Conservation (phyloP, 2,888 invertebrate genomes). For the Metopia argyrocephala region DNA sequence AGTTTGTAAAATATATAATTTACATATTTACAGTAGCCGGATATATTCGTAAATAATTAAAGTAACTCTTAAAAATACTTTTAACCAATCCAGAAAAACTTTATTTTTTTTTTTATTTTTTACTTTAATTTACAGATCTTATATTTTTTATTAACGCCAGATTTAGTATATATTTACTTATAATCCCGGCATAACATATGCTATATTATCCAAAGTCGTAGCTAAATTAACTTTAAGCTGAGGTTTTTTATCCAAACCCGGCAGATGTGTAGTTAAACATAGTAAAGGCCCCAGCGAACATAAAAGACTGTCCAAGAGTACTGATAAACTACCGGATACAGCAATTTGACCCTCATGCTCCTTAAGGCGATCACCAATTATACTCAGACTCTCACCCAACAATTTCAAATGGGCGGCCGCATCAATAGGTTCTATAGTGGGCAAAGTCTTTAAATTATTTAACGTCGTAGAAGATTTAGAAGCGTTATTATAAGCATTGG, state of each 20-base stretch:
- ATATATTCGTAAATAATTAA: too few relatives aligned
- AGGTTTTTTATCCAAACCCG: conserved; percentile 85
- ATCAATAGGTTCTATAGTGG: conserved; percentile 90
- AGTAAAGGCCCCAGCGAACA: conserved; percentile 94
- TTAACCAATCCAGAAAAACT: not conserved
- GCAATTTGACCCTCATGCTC: conserved; percentile 98
- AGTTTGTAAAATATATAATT: too few relatives aligned
- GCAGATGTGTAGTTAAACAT: conserved; percentile 90
- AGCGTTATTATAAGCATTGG: conserved; percentile 13
- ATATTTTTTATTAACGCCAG: not conserved
- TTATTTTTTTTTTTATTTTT: not conserved
- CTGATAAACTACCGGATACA: conserved; percentile 95
- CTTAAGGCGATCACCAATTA: conserved; percentile 94
- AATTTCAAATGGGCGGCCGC: conserved; percentile 95
- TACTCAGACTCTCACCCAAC: conserved; percentile 94
- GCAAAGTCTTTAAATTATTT: conserved; percentile 66
- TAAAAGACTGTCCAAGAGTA: conserved; percentile 93
- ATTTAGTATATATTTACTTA: conserved; percentile 71
- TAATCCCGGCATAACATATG: conserved; percentile 94
- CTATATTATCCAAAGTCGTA: conserved; percentile 93
- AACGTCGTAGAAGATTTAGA: conserved; percentile 7
- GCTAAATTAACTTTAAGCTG: conserved; percentile 80
- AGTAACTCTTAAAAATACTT: too few relatives aligned
- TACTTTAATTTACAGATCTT: conserved; percentile 21
- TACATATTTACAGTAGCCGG: too few relatives aligned